Evolutionary conservation across 2,113 vertebrate genomes (phyloP).

Genomic region (Mus musculus): DNA sequence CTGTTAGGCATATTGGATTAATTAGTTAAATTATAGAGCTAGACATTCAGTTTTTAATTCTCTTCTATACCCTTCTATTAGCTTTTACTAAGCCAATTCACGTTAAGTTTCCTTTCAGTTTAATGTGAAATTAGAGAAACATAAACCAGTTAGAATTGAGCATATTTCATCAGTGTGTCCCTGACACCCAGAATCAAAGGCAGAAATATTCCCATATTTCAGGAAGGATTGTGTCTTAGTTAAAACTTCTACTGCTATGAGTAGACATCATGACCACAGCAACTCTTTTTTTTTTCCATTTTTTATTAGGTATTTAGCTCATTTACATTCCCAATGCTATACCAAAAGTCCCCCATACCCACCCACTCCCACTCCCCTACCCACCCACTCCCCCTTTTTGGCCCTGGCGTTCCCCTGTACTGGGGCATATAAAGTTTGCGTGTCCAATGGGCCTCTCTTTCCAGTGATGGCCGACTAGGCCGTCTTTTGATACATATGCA

Average conservation of each 20-base stretch:
- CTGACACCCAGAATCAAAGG: not conserved
- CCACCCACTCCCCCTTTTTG: too few species aligned
- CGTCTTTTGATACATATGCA: too few species aligned
- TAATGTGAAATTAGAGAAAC: not conserved
- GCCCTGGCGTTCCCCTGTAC: too few species aligned
- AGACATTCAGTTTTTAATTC: slow-evolving; percentile 10
- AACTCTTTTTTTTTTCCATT: too few species aligned
- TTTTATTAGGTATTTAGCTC: too few species aligned
- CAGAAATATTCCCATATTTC: not conserved
- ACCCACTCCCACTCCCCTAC: too few species aligned
- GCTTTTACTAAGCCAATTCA: not conserved
- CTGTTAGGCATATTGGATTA: not conserved
- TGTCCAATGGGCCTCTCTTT: too few species aligned
- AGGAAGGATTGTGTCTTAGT: not conserved
- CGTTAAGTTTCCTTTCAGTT: not conserved
- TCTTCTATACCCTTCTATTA: not conserved
- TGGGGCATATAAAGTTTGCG: too few species aligned
- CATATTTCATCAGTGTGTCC: not conserved
- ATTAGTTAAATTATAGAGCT: not conserved
- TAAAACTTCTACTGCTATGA: not conserved
- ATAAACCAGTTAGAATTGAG: not conserved
- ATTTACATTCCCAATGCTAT: too few species aligned
- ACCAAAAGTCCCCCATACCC: too few species aligned
- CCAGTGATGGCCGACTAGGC: too few species aligned
- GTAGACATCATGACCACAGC: not conserved